A percentile compares a stretch with the other conserved stretches of the same genome.
Evolutionary conservation across 2,888 invertebrate genomes (phyloP).

Genomic region (Himalopsyche anomala): DNA sequence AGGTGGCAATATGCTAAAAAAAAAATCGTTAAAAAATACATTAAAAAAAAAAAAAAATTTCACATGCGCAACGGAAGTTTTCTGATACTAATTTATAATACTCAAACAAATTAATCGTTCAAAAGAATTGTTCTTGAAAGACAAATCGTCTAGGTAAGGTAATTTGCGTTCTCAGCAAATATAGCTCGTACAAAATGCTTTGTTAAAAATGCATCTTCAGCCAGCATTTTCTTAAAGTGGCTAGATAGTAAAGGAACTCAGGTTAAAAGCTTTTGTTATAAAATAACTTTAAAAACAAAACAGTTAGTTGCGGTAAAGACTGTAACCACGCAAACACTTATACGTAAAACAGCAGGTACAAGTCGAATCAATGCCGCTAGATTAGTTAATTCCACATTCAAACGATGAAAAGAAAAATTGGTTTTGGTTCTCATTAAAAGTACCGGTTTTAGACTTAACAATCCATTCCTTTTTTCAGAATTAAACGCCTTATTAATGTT

Average conservation of each 20-base stretch:
- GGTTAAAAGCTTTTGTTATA: slow-evolving; percentile 39
- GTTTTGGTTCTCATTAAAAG: background rate
- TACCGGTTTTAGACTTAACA: too few species aligned
- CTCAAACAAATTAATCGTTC: background rate
- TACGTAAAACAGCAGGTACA: too few species aligned
- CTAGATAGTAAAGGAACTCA: background rate
- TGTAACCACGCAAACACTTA: background rate
- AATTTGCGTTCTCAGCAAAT: background rate
- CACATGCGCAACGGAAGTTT: background rate
- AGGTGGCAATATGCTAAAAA: too few species aligned
- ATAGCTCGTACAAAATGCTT: slow-evolving; percentile 22
- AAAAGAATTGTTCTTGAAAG: background rate
- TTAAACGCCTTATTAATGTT: too few species aligned
- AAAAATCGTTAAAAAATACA: too few species aligned
- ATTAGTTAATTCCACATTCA: too few species aligned
- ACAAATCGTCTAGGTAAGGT: background rate
- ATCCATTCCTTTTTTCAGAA: too few species aligned
- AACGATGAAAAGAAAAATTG: too few species aligned
- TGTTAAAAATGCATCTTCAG: slow-evolving; percentile 44
- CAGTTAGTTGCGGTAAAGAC: background rate
- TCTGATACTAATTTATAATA: background rate
- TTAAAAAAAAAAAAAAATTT: background rate
- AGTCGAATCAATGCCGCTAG: too few species aligned
- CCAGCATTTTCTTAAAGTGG: slow-evolving; percentile 32
- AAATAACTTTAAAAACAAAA: background rate